Conservation (phyloP, 2,113 vertebrate genomes). For the Camelus bactrianus region DNA sequence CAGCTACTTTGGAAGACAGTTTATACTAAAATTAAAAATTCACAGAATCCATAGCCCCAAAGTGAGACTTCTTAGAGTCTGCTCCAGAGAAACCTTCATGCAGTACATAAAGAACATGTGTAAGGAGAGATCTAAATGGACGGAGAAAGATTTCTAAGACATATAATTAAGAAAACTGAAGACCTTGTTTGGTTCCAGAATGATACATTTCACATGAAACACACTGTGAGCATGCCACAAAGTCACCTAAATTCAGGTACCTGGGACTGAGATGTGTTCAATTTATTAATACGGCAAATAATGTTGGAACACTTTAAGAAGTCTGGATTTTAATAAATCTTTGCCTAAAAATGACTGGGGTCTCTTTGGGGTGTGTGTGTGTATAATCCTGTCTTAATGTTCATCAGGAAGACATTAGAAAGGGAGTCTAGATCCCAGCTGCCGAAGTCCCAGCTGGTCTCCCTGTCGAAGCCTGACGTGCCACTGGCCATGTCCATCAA, state of each 20-base stretch:
- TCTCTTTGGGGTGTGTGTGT: background rate
- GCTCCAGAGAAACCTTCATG: background rate
- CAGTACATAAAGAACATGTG: background rate
- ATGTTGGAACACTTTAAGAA: background rate
- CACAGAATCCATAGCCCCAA: background rate
- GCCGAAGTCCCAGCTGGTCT: background rate
- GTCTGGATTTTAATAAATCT: background rate
- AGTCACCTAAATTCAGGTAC: background rate
- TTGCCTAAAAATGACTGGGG: background rate
- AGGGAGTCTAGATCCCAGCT: background rate
- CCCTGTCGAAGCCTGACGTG: background rate
- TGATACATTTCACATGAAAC: background rate
- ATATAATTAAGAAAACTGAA: background rate
- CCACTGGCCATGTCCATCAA: background rate
- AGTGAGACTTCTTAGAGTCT: background rate
- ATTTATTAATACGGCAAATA: background rate
- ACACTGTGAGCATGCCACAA: background rate
- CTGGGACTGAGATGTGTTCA: background rate
- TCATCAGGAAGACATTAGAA: background rate
- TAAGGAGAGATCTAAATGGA: background rate
- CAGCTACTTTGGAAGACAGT: background rate
- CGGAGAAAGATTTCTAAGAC: background rate
- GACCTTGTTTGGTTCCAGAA: background rate
- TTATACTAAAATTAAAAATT: constrained; percentile 8
- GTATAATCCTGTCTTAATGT: too few relatives aligned